Evolutionary conservation across 2,113 vertebrate genomes (phyloP).

Genomic region (Spheniscus mendiculus): DNA sequence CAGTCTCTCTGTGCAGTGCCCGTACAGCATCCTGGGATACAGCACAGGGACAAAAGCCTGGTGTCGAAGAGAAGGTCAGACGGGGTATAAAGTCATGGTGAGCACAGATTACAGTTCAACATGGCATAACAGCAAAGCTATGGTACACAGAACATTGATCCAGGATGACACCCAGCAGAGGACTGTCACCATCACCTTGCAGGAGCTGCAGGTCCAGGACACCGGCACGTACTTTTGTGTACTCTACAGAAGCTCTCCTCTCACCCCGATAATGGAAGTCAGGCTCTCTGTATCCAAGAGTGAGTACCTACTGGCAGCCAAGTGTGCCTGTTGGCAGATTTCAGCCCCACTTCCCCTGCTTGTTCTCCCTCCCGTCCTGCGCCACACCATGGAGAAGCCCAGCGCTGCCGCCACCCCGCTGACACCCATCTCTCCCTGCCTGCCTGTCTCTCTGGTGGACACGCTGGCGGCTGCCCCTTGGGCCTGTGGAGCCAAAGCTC

Average conservation of each 20-base stretch:
- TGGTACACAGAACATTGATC: accelerated
- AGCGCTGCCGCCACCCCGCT: accelerated
- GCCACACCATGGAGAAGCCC: background rate
- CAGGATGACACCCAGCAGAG: accelerated
- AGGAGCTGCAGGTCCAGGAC: slow-evolving; percentile 3
- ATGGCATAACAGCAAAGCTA: accelerated
- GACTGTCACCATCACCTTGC: background rate
- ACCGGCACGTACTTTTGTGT: slow-evolving; percentile 44
- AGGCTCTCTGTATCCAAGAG: slow-evolving; percentile 7
- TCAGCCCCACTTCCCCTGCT: background rate
- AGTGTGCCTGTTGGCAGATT: background rate
- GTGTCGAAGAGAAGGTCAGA: background rate
- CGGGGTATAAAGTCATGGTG: accelerated
- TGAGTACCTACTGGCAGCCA: background rate
- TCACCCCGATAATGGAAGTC: background rate
- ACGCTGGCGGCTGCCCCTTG: accelerated
- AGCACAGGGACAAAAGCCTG: accelerated
- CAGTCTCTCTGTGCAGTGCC: background rate
- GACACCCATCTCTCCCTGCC: accelerated
- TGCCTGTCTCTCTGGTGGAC: background rate
- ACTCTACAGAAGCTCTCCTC: accelerated
- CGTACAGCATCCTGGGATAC: no score
- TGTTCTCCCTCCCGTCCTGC: background rate
- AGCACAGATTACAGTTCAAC: accelerated
- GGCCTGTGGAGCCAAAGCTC: background rate